Base-by-base conservation (phyloP, 2,888 invertebrate species). In the Leptinotarsa juncta region DNA sequence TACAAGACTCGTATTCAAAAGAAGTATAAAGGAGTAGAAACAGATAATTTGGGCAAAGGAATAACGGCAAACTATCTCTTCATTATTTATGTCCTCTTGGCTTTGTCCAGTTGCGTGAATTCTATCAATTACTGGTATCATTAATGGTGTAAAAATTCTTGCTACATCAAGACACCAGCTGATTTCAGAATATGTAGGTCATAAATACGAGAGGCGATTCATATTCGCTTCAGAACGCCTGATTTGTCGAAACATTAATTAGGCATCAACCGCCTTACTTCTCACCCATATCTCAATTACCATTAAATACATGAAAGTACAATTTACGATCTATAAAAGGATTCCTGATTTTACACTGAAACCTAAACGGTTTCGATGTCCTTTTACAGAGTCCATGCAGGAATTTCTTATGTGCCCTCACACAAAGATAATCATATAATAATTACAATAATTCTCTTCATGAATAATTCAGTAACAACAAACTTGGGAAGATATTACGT, bases 331-430 rank as follows among this genome's bases (percentile, higher is more conserved):
- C 62, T 62, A 62, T 62, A 62, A 62, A 42, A 62, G 62, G 62
- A 62, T 62, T 62, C 15, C 26, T 18, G 53, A 53, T 53, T 53
- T 53, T 18, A 15, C 62, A 20, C 42, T 7, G n/a, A 62, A 42
- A 2, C 10, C 42, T 42, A 62, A 62, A 62, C 62, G 62, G 62
- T 62, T n/a, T 62, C 18, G n/a, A 62, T 42, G 12, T 62, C 62
- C 62, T 62, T 62, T 62, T 62, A n/a, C 12, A 62, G 62, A 62
- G 42, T 7, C 26, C 62, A 62, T 14, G 62, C 57, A 62, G 62
- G 62, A 62, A 62, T 62, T 42, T 62, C 62, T 62, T 62, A 62
- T 62, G n/a, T 62, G 62, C 62, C 62, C 62, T 62, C 62, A 62
- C 62, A 42, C 62, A 62, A 32, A 32, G 62, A 62, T 62, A 62